Evolutionary conservation across 2,797 vertebrate species (phyloP), one percentile per base, ranked within the genome.

Genomic region (Tenualosa thibaudeaui): DNA sequence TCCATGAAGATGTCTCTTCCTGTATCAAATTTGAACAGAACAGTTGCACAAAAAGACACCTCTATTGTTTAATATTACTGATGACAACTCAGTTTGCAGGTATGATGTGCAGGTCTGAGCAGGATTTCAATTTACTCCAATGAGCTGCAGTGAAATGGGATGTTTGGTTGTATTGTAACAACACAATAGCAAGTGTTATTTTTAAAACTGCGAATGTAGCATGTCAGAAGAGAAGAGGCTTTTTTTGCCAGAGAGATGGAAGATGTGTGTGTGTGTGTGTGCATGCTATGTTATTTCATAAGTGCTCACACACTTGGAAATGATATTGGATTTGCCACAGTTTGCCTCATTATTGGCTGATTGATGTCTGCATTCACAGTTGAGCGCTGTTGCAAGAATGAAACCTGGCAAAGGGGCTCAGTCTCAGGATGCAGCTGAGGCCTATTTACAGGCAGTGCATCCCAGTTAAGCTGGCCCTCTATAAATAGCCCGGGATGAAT

Each of bases 381-480:
- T 37, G 8, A 15, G 65, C 37, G 65, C 26, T 15, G 65, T 37
- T 37, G 65, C 65, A 37, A 37, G 65, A 71, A 71, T 37, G 65
- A 71, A 5, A 37, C 26, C 26, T 71, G 65, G 65, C 65, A 71
- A 31, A 17, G 10, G 10, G 65, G 65, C 65, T 71, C 26, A 71
- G 37, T 31, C 65, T 37, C 13, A 37, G 65, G 65, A 78, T 46
- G 17, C 65, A 6, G 1, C 26, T 56, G 54, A 46, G 71, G 71
- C 40, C 71, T 78, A 78, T 78, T 78, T 78, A n/a, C 71, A 22
- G 17, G 15, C 17, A 19, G 37, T 46, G 37, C 71, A 78, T 46
- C 71, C 71, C 71, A 37, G 71, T n/a, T 78, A 78, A 78, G 71
- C 71, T 22, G 71, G 40, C 40, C 40, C 19, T 78, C 71, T 46